phyloP scores from a whole-genome alignment of 1,140 invertebrate species.

The Drosophila quadrilineata region DNA sequence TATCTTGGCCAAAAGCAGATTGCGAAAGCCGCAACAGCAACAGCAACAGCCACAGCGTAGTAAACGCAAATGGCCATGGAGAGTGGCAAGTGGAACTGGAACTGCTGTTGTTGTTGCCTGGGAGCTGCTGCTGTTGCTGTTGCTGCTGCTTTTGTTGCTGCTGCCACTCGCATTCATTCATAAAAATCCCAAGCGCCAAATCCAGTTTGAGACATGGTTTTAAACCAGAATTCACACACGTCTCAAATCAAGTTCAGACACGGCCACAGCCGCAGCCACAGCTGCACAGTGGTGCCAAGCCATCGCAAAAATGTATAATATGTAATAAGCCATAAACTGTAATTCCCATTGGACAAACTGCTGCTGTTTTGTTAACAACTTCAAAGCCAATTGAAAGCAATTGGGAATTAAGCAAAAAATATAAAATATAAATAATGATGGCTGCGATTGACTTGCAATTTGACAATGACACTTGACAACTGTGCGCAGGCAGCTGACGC shows the following conservation, averaged over 20 bases:
- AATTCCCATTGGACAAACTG: background rate
- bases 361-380: background rate
- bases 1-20: slow-evolving; percentile 63
- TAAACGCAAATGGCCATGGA: slow-evolving; percentile 76
- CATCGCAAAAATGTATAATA: background rate
- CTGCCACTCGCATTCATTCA: slow-evolving; percentile 69
- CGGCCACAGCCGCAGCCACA: no score
- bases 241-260: slow-evolving; percentile 67
- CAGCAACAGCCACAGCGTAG: slow-evolving; percentile 39
- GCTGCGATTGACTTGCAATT: background rate
- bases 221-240: slow-evolving; percentile 76
- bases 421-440: no score
- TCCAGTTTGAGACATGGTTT: slow-evolving; percentile 70
- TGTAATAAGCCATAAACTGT: no score
- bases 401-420: no score
- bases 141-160: slow-evolving; percentile 27
- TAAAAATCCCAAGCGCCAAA: slow-evolving; percentile 76
- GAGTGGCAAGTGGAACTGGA: slow-evolving; percentile 38
- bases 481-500: slow-evolving; percentile 29
- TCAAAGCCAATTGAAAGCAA: background rate
- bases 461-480: slow-evolving; percentile 22
- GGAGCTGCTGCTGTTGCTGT: slow-evolving; percentile 29
- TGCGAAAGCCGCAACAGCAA: slow-evolving; percentile 36
- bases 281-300: slow-evolving; percentile 55
- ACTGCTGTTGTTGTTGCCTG: slow-evolving; percentile 16